Evolutionary conservation across 1,140 invertebrate genomes (phyloP), one percentile per base, ranked within the genome.

Genomic region (Drosophila orosa): DNA sequence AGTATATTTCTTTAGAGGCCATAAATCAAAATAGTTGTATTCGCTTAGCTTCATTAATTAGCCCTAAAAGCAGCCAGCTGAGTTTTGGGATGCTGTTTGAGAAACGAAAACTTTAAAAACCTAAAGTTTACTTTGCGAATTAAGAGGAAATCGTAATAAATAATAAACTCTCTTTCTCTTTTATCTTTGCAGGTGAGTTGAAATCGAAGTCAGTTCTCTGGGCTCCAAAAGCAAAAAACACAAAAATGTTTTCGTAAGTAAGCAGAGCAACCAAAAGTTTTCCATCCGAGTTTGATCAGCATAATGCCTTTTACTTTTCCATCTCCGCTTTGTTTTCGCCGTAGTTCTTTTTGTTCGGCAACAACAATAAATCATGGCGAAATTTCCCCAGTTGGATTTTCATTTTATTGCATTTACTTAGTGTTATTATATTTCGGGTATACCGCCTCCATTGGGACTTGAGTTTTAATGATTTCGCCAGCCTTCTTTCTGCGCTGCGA

Each of bases 341-440:
- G 55, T 39, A 44, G 47, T 44, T 57, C 50, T 55, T 54, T 50
- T 72, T 39, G 48, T 52, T 66, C 37, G 44, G 17, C 63, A 66
- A 50, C 68, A 74, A 79, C 67, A 81, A 87, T 87, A 87, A 89
- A 87, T 87, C 84, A 87, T 74, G 65, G 59, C 54, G 65, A 79
- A 83, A 89, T 87, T 89, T 89, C 77, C 52, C 84, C 84, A 80
- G 84, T 89, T 89, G 84, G 84, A 78, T 87, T 89, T 89, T 80
- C 84, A 84, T 89, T 83, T 87, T 87, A 87, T 89, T 87, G 84
- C 84, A 89, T 84, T 89, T 80, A 89, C 84, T 89, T 89, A 86
- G 79, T 84, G 79, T 87, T 73, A 44, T 79, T 81, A 55, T 66
- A 80, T 76, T 62, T 75, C 44, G 33, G 57, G 57, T 47, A 54